Conservation (phyloP, 2,888 invertebrate genomes). For the Timandra comae region DNA sequence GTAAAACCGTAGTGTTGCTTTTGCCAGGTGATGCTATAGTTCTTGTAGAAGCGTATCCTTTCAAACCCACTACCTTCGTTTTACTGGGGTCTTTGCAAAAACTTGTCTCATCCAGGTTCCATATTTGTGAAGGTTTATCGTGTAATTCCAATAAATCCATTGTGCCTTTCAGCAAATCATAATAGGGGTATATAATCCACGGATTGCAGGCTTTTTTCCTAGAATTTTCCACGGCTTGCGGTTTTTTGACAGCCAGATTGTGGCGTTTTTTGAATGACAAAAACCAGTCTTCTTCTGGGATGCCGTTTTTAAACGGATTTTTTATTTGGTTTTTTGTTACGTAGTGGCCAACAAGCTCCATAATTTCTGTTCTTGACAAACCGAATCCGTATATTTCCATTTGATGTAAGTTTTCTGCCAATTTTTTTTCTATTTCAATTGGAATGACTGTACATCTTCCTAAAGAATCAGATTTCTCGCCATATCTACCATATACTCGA, state of each 20-base stretch:
- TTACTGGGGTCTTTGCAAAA: slow-evolving; percentile 9
- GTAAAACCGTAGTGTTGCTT: slow-evolving; percentile 11
- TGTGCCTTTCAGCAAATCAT: slow-evolving; percentile 19
- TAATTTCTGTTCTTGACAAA: slow-evolving; percentile 19
- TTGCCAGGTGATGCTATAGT: slow-evolving; percentile 22
- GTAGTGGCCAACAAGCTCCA: slow-evolving; percentile 28
- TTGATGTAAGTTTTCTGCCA: slow-evolving; percentile 21
- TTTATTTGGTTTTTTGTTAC: slow-evolving; percentile 22
- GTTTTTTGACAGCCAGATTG: slow-evolving; percentile 37
- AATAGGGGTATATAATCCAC: slow-evolving; percentile 16
- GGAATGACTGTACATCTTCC: slow-evolving; percentile 26
- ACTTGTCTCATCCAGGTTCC: slow-evolving; percentile 11
- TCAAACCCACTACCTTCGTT: slow-evolving; percentile 20
- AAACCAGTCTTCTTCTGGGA: slow-evolving; percentile 7
- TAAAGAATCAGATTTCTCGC: slow-evolving; percentile 13
- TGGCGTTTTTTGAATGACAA: slow-evolving; percentile 23
- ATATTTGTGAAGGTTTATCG: slow-evolving; percentile 14
- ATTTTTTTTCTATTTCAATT: slow-evolving; percentile 21
- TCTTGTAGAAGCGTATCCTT: slow-evolving; percentile 18
- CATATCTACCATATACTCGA: slow-evolving; percentile 8
- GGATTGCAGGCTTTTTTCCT: slow-evolving; percentile 22
- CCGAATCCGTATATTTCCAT: slow-evolving; percentile 22
- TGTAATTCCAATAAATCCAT: slow-evolving; percentile 12
- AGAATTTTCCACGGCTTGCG: slow-evolving; percentile 34
- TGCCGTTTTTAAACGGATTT: slow-evolving; percentile 28